Evolutionary conservation across 2,113 vertebrate genomes (phyloP), one percentile per base, ranked within the genome.

Genomic region (Peucedramus taeniatus): DNA sequence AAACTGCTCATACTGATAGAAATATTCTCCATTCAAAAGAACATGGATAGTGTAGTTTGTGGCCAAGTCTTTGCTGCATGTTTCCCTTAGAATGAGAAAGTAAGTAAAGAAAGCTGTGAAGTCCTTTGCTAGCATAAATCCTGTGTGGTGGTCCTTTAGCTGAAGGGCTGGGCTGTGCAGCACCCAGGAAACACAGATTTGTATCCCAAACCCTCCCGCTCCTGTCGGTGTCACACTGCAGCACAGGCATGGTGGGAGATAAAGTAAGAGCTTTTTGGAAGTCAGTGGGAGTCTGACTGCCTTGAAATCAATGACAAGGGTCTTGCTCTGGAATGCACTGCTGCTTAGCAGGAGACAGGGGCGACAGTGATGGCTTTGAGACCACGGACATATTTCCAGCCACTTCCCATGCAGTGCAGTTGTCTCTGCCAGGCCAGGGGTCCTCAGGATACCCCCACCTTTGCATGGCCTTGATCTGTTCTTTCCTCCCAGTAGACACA

Each of bases 201-300:
- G 65, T 9, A 33, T 45, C 69, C 27, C 56, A 77, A 56, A 59
- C 19, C 21, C 33, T 40, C 12, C 6, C 0, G 1, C 16, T 79
- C 16, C 10, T 40, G 37, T 18, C 0, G 0, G 13, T 22, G 59
- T n/a, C 65, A 31, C 50, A 23, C 39, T 17, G 69, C 0, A 75
- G 56, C 64, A 47, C 31, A 63, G 60, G 40, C 60, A 20, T 0
- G 0, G 60, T n/a, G 60, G 69, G 69, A 92, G 50, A 66, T 42
- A 23, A 63, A 82, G 35, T 8, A 13, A 59, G 53, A 75, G 39
- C 45, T 47, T 83, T 83, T 33, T 84, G 42, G 42, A 87, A 59
- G 17, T 17, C 76, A 74, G 30, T 28, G 71, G 47, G 60, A 90
- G 19, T 20, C 69, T 87, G 71, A 45, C 71, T 80, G 54, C 57